These are phyloP conservation scores for Acanthaster planci DNA, from an alignment of 35 echinoderm and acorn worm genomes.

Conservation along the genomic window DNA sequence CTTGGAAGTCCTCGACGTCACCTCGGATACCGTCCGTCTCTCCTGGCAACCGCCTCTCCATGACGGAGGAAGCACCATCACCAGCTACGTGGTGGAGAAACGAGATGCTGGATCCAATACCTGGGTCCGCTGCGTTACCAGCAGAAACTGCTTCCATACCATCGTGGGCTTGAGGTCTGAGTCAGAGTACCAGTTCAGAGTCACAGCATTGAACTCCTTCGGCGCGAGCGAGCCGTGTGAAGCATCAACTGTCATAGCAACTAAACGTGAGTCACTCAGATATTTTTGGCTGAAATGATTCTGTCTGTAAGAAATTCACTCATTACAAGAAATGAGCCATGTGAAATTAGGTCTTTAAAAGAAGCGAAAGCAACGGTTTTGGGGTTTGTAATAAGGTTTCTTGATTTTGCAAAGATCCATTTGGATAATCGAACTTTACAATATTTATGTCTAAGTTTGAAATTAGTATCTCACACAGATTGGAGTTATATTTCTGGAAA, in stretches of 20 bases:
- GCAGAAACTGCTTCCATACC: conserved; percentile 74
- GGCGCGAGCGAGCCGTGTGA: conserved; percentile 79
- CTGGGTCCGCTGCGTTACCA: conserved; percentile 80
- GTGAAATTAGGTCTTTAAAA: no score
- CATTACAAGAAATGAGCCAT: no score
- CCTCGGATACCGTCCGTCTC: conserved; percentile 79
- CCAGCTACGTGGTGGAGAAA: conserved; percentile 87
- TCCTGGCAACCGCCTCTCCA: conserved; percentile 88
- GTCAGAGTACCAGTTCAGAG: conserved; percentile 90
- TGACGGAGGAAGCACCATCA: conserved; percentile 83
- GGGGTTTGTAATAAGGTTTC: no score
- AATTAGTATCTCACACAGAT: no score
- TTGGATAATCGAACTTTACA: no score
- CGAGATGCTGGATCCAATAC: conserved; percentile 44
- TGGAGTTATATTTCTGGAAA: no score
- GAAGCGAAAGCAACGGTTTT: no score
- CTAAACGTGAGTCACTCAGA: conserved; percentile 93
- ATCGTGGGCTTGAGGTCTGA: conserved; percentile 78
- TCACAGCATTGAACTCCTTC: conserved; percentile 79
- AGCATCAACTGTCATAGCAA: conserved; percentile 48
- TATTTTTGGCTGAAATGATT: background rate
- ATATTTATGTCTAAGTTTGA: no score
- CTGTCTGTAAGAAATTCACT: background rate
- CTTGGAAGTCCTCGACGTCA: conserved; percentile 77
- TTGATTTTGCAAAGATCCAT: no score